A percentile compares a stretch with the other conserved stretches of the same genome.
Conservation (phyloP, 2,113 vertebrate genomes). For the Mesoclemmys tuberculata region DNA sequence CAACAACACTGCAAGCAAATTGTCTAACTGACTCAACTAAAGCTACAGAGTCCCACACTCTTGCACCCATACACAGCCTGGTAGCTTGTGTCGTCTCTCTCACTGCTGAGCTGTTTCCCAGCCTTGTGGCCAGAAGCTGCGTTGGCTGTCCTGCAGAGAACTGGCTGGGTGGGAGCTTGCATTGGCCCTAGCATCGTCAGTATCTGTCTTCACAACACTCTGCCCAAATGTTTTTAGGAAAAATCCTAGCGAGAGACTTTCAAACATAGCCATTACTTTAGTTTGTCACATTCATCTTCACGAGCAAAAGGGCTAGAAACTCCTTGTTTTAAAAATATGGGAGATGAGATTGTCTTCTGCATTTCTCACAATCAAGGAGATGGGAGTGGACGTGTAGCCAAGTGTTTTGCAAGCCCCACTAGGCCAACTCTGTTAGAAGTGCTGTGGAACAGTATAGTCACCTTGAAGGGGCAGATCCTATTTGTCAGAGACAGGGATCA, state of each 20-base stretch:
- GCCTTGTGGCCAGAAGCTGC: too few relatives aligned
- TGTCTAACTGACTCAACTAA: too few relatives aligned
- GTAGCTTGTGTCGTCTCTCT: too few relatives aligned
- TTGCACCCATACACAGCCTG: too few relatives aligned
- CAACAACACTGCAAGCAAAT: too few relatives aligned
- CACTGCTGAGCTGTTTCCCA: background rate
- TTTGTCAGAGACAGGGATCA: background rate
- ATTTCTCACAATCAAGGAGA: background rate
- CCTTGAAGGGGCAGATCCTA: background rate
- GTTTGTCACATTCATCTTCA: fast-evolving
- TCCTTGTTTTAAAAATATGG: background rate
- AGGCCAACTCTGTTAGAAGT: background rate
- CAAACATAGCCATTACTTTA: background rate
- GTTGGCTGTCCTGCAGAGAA: too few relatives aligned
- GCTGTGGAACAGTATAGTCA: background rate
- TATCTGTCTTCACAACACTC: fast-evolving
- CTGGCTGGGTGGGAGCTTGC: too few relatives aligned
- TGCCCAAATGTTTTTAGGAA: background rate
- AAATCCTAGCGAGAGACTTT: background rate
- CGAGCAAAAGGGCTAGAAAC: background rate
- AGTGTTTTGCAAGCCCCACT: background rate
- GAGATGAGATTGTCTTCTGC: background rate
- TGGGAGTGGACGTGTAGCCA: background rate
- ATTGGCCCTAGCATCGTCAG: background rate
- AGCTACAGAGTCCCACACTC: too few relatives aligned